phyloP scores from a whole-genome alignment of 2,888 invertebrate genomes.

The Minunthozetes semirufus region DNA sequence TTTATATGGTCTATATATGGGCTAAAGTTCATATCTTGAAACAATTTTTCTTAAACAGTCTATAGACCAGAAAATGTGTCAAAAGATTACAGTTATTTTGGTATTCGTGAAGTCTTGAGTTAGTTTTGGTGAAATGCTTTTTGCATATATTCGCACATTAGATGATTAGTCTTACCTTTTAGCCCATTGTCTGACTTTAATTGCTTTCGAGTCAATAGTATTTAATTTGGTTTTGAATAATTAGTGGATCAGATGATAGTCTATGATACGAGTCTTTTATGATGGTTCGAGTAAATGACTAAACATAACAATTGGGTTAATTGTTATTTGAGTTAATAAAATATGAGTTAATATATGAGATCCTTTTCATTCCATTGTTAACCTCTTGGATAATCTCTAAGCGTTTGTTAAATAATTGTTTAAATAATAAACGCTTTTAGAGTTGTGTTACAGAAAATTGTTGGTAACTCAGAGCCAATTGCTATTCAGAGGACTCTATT shows the following conservation, averaged over 20 bases:
- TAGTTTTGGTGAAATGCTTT: not conserved
- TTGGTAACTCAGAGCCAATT: no score
- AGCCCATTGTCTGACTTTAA: not conserved
- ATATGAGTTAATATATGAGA: not conserved
- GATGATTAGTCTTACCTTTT: not conserved
- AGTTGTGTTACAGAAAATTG: no score
- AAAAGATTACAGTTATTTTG: not conserved
- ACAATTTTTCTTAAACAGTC: not conserved
- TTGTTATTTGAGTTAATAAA: not conserved
- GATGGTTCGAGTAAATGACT: not conserved
- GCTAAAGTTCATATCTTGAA: not conserved
- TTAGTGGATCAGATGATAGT: not conserved
- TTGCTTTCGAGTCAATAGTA: not conserved
- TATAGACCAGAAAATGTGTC: not conserved
- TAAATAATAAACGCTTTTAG: not conserved
- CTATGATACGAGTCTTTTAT: not conserved
- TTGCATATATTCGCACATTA: constrained; percentile 9
- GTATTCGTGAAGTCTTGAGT: not conserved
- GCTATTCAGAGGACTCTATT: no score
- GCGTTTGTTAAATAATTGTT: not conserved
- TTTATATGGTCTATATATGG: no score
- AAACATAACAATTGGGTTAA: constrained; percentile 20
- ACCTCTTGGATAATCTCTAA: not conserved
- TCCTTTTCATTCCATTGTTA: not conserved
- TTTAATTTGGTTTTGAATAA: not conserved